Conservation (phyloP, 2,888 invertebrate species). For the Augiades crinisus region DNA sequence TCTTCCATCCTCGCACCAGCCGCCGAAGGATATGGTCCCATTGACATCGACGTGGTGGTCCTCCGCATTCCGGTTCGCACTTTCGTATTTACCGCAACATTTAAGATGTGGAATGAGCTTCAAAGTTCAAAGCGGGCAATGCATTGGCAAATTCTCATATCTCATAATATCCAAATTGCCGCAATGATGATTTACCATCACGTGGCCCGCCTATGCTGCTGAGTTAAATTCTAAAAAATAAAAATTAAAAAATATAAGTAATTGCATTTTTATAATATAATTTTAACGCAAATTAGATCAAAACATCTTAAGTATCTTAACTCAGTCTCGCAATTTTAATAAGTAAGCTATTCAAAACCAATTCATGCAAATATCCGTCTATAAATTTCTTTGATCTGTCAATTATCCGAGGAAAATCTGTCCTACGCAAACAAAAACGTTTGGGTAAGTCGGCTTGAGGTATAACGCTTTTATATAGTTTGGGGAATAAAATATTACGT, state of each 20-base stretch:
- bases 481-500: conserved; percentile 5
- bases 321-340: neutral
- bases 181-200: no score
- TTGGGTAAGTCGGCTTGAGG: conserved; percentile 42
- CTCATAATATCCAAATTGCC: no score
- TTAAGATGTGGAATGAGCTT: no score
- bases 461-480: conserved; percentile 36
- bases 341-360: conserved; percentile 33
- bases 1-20: no score
- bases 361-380: conserved; percentile 49
- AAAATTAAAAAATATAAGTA: neutral
- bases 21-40: no score
- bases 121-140: no score
- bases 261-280: no score
- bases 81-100: no score
- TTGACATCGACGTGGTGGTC: no score
- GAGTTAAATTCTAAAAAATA: neutral
- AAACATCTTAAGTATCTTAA: conserved; percentile 35
- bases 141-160: no score
- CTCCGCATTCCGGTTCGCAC: no score
- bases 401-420: conserved; percentile 51
- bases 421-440: conserved; percentile 55
- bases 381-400: conserved; percentile 53
- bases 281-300: conserved; percentile 9
- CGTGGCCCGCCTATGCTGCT: no score